Conservation (phyloP, 2,888 invertebrate genomes). For the Dione vanillae region DNA sequence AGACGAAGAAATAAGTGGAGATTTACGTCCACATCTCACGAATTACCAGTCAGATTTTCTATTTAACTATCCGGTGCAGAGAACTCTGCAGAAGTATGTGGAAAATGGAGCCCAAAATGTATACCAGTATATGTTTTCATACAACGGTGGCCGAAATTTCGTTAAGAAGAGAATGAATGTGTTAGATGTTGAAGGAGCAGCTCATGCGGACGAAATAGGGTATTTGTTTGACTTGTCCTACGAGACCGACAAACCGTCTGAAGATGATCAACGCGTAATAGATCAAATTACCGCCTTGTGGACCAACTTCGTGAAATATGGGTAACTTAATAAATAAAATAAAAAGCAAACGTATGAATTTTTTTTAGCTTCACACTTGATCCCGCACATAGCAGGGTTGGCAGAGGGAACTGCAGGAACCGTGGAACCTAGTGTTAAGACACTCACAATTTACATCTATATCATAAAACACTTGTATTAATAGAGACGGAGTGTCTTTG, state of each 20-base stretch:
- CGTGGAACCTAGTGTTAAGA: no score
- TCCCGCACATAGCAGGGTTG: no score
- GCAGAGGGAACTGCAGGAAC: no score
- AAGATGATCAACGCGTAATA: slow-evolving; percentile 51
- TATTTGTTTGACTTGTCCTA: slow-evolving; percentile 55
- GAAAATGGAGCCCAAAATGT: slow-evolving; percentile 49
- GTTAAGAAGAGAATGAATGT: slow-evolving; percentile 37
- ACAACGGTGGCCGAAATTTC: slow-evolving; percentile 54
- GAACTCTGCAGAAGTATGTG: slow-evolving; percentile 49
- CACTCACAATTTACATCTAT: no score
- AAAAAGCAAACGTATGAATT: no score
- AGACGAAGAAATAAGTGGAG: slow-evolving; percentile 37
- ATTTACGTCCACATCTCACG: slow-evolving; percentile 48
- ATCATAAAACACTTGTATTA: no score
- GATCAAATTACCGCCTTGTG: slow-evolving; percentile 52
- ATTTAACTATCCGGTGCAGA: slow-evolving; percentile 57
- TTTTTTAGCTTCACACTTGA: no score
- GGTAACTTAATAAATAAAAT: no score
- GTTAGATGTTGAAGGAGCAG: slow-evolving; percentile 47
- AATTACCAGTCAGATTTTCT: slow-evolving; percentile 60
- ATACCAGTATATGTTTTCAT: slow-evolving; percentile 56
- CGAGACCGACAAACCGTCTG: slow-evolving; percentile 41
- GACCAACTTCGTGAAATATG: slow-evolving; percentile 32
- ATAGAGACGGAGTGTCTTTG: no score
- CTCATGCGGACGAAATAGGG: slow-evolving; percentile 58